These are phyloP conservation scores for Pungitius pungitius DNA, from an alignment of 2,113 vertebrate species.

Conservation along the genomic window DNA sequence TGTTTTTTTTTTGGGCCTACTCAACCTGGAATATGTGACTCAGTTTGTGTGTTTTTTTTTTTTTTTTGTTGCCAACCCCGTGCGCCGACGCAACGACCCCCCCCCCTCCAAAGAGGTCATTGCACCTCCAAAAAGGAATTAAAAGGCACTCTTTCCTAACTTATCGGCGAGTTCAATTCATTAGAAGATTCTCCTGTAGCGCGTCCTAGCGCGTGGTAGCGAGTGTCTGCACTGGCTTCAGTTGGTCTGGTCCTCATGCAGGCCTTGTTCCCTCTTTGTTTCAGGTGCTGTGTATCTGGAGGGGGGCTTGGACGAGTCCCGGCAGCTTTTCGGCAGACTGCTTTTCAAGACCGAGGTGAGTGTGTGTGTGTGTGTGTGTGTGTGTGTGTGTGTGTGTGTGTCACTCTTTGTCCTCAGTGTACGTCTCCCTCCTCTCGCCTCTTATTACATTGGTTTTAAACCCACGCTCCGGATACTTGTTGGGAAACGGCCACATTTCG, in stretches of 20 bases:
- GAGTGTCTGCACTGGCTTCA: background rate
- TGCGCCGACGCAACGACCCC: constrained; percentile 10
- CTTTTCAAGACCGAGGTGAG: constrained; percentile 93
- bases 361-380: no score
- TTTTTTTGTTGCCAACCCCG: background rate
- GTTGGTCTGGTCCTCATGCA: constrained; percentile 3
- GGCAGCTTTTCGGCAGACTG: constrained; percentile 92
- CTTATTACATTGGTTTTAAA: constrained; percentile 21
- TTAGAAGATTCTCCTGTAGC: constrained; percentile 10
- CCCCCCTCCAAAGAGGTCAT: constrained; percentile 69
- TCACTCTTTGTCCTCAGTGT: background rate
- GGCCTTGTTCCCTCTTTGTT: background rate
- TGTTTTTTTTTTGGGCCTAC: background rate
- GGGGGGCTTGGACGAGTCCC: constrained; percentile 93
- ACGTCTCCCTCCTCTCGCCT: constrained; percentile 4
- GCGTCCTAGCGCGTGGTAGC: no score
- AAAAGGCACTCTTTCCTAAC: constrained; percentile 72
- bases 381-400: no score
- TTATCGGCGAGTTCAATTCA: constrained; percentile 72
- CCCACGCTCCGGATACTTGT: constrained; percentile 39
- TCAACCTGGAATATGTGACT: background rate
- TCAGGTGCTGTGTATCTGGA: constrained; percentile 96
- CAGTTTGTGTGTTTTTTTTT: constrained; percentile 10
- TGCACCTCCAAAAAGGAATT: constrained; percentile 68
- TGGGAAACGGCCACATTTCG: constrained; percentile 3